phyloP scores from a whole-genome alignment of 1,140 invertebrate species.

The Aphidius ervi region DNA sequence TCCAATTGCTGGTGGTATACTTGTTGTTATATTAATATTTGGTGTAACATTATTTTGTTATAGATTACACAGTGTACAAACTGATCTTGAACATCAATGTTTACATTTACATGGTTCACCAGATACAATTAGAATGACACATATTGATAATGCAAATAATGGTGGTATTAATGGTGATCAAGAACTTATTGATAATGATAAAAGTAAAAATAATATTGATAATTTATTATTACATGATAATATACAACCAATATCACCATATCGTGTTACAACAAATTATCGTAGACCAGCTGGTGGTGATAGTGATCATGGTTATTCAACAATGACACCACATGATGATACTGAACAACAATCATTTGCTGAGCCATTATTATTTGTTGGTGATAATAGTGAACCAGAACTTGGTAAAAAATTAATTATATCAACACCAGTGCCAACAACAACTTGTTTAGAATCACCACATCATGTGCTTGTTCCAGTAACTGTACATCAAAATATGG shows the following conservation, averaged over 20 bases:
- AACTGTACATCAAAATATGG: conserved; percentile 81
- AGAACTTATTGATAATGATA: conserved; percentile 45
- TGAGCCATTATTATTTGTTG: conserved; percentile 53
- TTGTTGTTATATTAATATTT: conserved; percentile 60
- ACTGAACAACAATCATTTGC: conserved; percentile 75
- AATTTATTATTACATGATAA: conserved; percentile 55
- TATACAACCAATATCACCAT: conserved; percentile 76
- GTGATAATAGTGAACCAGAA: conserved; percentile 48
- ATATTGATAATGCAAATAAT: conserved; percentile 39
- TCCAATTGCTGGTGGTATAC: conserved; percentile 62
- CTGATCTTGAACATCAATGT: conserved; percentile 47
- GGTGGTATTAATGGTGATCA: conserved; percentile 14
- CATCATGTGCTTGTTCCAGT: conserved; percentile 79
- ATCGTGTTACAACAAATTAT: conserved; percentile 78
- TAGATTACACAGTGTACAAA: conserved; percentile 50
- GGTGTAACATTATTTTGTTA: conserved; percentile 64
- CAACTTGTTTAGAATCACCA: conserved; percentile 51
- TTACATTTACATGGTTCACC: conserved; percentile 46
- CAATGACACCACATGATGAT: conserved; percentile 90
- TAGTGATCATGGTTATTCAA: conserved; percentile 91
- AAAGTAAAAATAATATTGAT: conserved; percentile 54
- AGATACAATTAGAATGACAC: conserved; percentile 47
- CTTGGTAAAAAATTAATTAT: conserved; percentile 33
- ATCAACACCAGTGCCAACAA: conserved; percentile 41
- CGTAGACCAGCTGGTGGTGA: conserved; percentile 75